These are phyloP conservation scores for Drosophila buzzatii DNA, from an alignment of 2,888 invertebrate species.

Conservation along the genomic window DNA sequence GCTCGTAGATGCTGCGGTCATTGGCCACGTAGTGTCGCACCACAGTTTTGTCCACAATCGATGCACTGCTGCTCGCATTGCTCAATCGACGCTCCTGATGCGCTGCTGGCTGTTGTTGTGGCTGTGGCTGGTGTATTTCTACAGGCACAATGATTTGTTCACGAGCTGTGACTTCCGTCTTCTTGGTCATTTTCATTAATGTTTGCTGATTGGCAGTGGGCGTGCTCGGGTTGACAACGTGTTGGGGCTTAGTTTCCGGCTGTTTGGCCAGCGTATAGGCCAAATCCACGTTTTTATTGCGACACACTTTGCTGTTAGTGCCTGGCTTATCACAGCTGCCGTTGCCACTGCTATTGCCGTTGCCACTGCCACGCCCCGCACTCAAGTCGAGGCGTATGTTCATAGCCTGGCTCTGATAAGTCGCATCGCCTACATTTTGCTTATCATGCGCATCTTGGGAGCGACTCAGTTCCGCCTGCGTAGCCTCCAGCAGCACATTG, in stretches of 20 bases:
- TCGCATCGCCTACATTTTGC: slow-evolving; percentile 22
- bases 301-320: slow-evolving; percentile 77
- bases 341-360: slow-evolving; percentile 14
- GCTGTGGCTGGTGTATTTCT: slow-evolving; percentile 67
- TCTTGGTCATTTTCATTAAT: slow-evolving; percentile 36
- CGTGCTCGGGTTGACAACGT: slow-evolving; percentile 32
- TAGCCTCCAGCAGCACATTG: slow-evolving; percentile 64
- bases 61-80: slow-evolving; percentile 75
- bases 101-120: background rate
- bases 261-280: slow-evolving; percentile 83
- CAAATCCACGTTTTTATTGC: slow-evolving; percentile 86
- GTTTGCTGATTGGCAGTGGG: slow-evolving; percentile 38
- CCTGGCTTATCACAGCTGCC: slow-evolving; percentile 76
- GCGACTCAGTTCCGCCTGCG: slow-evolving; percentile 24
- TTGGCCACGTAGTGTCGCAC: slow-evolving; percentile 88
- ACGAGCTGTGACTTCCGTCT: slow-evolving; percentile 43
- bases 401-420: slow-evolving; percentile 80
- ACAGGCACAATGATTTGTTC: slow-evolving; percentile 79
- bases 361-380: slow-evolving; percentile 34
- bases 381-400: slow-evolving; percentile 76
- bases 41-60: slow-evolving; percentile 85
- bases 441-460: slow-evolving; percentile 30
- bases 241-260: slow-evolving; percentile 38
- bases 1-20: slow-evolving; percentile 87
- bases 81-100: slow-evolving; percentile 61